Base-by-base conservation (phyloP, 2,797 vertebrate species). In the Pampus argenteus region DNA sequence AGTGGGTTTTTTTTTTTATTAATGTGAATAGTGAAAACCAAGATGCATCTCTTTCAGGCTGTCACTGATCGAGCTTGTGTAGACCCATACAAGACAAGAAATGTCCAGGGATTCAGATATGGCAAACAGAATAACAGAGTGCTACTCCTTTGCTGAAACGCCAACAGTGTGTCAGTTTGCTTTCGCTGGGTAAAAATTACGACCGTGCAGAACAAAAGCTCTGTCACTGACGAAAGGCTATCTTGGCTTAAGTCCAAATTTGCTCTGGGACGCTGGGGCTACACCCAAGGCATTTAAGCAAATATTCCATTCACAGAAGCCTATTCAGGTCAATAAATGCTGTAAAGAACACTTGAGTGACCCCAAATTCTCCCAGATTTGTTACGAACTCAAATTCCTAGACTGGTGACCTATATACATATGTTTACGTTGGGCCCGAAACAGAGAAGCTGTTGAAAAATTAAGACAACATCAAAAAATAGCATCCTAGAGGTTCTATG, bases 281-380 rank as follows among this genome's bases (percentile, higher is more conserved):
- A 75, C 83, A 78, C 75, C 78, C 72, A 73, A 79, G 31, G 69
- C 61, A 71, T 86, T 86, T 82, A 57, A 85, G 84, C 64, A 88
- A 91, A 89, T 90, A 90, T 88, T 81, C 72, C 82, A 88, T 87
- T 86, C 79, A 90, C 76, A 89, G 74, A 74, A 80, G 70, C 66
- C 75, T 56, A 71, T 84, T 86, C 66, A 82, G 74, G 79, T 76
- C 83, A 82, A 87, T 74, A 81, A 85, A 86, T 52, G 61, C 74
- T 71, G 55, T 44, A 79, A 76, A 66, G 63, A 76, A 73, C 61
- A 74, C 56, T 66, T 9, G 10, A 64, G 55, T 79, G 83, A 90
- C 83, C 81, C 74, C 52, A 59, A 71, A 66, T 71, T 82, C 79
- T 75, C 71, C 60, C 51, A 68, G 76, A 87, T 76, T 86, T 84